Percentiles rank a stretch among this genome's conserved stretches.
Evolutionary conservation across 1,140 invertebrate genomes (phyloP).

Genomic region (Mizuhopecten yessoensis): DNA sequence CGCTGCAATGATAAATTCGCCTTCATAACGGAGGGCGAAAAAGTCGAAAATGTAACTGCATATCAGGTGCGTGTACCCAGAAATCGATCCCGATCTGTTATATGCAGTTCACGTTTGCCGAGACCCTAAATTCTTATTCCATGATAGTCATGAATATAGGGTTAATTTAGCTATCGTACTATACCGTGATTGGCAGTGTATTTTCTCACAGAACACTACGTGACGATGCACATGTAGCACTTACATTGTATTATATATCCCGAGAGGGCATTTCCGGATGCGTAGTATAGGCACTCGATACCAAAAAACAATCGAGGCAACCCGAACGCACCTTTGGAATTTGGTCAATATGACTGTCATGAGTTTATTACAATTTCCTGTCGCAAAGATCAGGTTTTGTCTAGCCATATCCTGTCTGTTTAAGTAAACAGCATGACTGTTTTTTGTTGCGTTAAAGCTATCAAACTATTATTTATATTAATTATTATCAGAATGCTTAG

Average conservation of each 20-base stretch:
- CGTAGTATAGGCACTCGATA: background rate
- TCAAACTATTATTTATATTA: too few relatives aligned
- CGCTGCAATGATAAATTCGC: too few relatives aligned
- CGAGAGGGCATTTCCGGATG: background rate
- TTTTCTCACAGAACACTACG: background rate
- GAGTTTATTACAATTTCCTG: background rate
- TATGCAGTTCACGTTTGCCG: too few relatives aligned
- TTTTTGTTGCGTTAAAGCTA: too few relatives aligned
- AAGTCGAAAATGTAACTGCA: too few relatives aligned
- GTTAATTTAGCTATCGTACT: background rate
- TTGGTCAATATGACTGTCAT: background rate
- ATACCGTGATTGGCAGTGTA: background rate
- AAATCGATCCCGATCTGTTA: too few relatives aligned
- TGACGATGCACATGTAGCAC: background rate
- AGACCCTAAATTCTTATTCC: too few relatives aligned
- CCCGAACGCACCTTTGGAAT: background rate
- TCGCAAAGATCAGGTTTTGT: background rate
- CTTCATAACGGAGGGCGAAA: too few relatives aligned
- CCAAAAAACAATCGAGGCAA: background rate
- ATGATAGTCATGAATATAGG: too few relatives aligned
- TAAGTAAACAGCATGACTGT: too few relatives aligned
- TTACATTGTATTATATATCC: background rate
- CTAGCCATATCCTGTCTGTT: conserved; percentile 7
- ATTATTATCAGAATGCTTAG: too few relatives aligned
- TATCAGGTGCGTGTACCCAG: too few relatives aligned